Evolutionary conservation across 2,797 vertebrate genomes (phyloP), one percentile per base, ranked within the genome.

Genomic region (Peromyscus melanophrys): DNA sequence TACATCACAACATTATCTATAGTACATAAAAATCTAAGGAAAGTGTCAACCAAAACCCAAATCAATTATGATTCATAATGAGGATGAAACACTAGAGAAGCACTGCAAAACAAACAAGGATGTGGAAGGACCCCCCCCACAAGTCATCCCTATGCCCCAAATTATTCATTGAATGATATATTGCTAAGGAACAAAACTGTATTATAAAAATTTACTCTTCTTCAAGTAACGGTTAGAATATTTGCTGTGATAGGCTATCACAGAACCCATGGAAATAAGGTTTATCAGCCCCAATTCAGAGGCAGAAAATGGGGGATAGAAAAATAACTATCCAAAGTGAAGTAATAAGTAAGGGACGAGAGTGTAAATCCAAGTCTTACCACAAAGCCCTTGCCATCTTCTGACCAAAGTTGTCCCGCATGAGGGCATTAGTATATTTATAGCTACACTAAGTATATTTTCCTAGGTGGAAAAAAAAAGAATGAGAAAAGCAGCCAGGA

Each of bases 41-140:
- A 92, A 85, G 82, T 31, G 21, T 90, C 88, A 67, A 37, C 34
- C 75, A 46, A 92, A 90, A 95, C 46, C 17, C 37, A 80, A 88
- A 69, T 49, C 37, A 71, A 87, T 65, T n/a, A 31, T 29, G 34
- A 81, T 49, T 97, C 89, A 81, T 27, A 77, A 23, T 9, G 6
- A 89, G 12, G n/a, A n/a, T 59, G 86, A 94, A 95, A 86, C 91
- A 95, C 86, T 87, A 96, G 1, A 91, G 88, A 92, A 89, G 57
- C 65, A 17, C 0, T 82, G 7, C 52, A 96, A 96, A 96, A 90
- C 43, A 90, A 94, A 90, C 27, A 90, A 17, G 11, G 59, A 80
- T 59, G 40, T 1, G 11, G 84, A 95, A 93, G 75, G 78, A 76
- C 78, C 61, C 25, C 9, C 49, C 69, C 49, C 52, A 67, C 40